Evolutionary conservation across 2,888 invertebrate genomes (phyloP).

Genomic region (Ormyrus nitidulus): DNA sequence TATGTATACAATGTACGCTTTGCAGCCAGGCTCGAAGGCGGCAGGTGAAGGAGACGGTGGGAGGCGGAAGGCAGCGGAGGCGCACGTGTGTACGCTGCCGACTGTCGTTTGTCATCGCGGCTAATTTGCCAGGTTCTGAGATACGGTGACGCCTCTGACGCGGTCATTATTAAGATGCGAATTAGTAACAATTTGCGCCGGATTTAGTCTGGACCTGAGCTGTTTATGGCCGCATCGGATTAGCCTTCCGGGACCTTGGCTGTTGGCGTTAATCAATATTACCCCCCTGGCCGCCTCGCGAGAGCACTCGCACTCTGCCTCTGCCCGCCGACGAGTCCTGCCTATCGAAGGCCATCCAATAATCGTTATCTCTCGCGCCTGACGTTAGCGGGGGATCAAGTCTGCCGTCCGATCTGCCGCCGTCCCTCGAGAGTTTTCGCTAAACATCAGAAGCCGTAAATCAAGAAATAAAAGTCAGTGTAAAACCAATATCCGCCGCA

Average conservation of each 20-base stretch:
- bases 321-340: slow-evolving; percentile 2
- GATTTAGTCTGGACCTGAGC: slow-evolving; percentile 74
- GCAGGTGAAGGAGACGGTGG: slow-evolving; percentile 34
- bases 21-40: slow-evolving; percentile 20
- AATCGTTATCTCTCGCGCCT: slow-evolving; percentile 33
- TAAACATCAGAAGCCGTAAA: not conserved
- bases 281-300: slow-evolving; percentile 59
- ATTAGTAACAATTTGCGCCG: slow-evolving; percentile 76
- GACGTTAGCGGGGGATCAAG: slow-evolving; percentile 18
- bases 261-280: slow-evolving; percentile 72
- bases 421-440: not conserved
- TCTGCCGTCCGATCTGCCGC: slow-evolving; percentile 7
- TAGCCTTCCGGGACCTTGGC: slow-evolving; percentile 69
- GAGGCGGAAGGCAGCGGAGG: slow-evolving; percentile 41
- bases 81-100: slow-evolving; percentile 61
- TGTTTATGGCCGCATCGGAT: slow-evolving; percentile 74
- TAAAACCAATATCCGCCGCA: slow-evolving; percentile 15
- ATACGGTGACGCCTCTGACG: slow-evolving; percentile 75
- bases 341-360: slow-evolving; percentile 58
- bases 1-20: slow-evolving; percentile 49
- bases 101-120: slow-evolving; percentile 74
- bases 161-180: slow-evolving; percentile 76
- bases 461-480: slow-evolving; percentile 35
- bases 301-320: not conserved
- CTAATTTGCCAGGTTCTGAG: slow-evolving; percentile 76